phyloP scores from a whole-genome alignment of 2,113 vertebrate genomes.

The Pluvialis apricaria region DNA sequence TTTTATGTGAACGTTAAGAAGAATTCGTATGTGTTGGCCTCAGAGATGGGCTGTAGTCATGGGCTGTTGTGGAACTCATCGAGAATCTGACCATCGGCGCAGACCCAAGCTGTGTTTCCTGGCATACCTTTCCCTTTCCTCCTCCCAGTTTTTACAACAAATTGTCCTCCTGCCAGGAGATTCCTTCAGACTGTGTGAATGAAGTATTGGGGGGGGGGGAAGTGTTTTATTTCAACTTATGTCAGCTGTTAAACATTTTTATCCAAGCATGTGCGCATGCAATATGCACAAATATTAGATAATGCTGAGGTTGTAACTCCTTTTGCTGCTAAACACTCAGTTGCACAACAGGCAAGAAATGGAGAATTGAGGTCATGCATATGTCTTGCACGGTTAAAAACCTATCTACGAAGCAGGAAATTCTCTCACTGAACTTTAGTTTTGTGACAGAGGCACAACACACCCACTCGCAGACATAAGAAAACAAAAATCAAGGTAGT shows the following conservation, averaged over 20 bases:
- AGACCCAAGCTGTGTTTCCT: background rate
- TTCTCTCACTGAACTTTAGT: background rate
- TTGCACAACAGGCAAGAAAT: conserved; percentile 43
- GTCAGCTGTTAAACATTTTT: conserved; percentile 32
- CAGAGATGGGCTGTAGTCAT: background rate
- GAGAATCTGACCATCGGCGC: background rate
- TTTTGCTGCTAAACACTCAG: conserved; percentile 16
- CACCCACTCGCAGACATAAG: background rate
- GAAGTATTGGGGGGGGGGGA: background rate
- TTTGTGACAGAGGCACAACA: background rate
- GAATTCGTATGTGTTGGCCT: background rate
- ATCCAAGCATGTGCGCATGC: background rate
- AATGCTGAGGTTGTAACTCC: conserved; percentile 12
- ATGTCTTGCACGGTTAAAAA: background rate
- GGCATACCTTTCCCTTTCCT: background rate
- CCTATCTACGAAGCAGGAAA: background rate
- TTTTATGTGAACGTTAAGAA: background rate
- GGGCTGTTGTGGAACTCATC: background rate
- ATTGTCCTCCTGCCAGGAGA: conserved; percentile 4
- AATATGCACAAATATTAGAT: background rate
- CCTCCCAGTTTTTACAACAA: background rate
- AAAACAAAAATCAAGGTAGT: background rate
- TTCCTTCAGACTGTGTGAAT: background rate
- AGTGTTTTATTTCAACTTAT: conserved; percentile 32
- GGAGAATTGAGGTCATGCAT: background rate